Evolutionary conservation across 53 echinoderm and acorn worm species (phyloP).

Genomic region (Patiria pectinifera): DNA sequence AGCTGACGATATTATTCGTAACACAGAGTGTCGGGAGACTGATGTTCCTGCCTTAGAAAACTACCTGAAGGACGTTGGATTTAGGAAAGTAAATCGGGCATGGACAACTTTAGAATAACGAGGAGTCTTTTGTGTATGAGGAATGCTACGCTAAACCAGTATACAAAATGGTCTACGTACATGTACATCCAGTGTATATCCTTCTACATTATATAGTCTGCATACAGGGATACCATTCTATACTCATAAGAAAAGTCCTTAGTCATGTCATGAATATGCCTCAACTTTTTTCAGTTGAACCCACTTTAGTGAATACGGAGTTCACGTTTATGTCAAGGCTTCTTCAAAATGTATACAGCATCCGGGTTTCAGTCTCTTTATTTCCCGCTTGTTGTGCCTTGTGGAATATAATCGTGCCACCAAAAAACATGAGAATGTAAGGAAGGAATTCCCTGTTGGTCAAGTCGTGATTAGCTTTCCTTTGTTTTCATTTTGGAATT

Average conservation of each 20-base stretch:
- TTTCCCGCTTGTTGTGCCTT: slow-evolving; percentile 19
- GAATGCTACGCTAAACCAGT: not conserved
- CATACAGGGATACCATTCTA: not conserved
- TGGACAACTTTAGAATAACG: not conserved
- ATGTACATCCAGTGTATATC: no score
- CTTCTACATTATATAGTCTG: not conserved
- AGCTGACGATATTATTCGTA: slow-evolving; percentile 2
- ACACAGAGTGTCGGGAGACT: not conserved
- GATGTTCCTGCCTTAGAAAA: slow-evolving; percentile 26
- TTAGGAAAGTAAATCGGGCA: slow-evolving; percentile 54
- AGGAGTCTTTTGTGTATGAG: not conserved
- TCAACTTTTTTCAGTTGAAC: not conserved
- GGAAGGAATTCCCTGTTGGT: not conserved
- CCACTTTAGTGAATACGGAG: not conserved
- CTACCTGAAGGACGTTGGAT: slow-evolving; percentile 15
- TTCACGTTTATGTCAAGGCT: slow-evolving; percentile 23
- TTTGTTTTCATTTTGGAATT: no score
- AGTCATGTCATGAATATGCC: no score
- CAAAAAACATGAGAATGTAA: not conserved
- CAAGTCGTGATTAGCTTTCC: no score
- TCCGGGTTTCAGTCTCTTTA: not conserved
- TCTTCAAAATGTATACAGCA: not conserved
- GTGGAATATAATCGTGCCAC: not conserved
- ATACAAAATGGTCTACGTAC: not conserved
- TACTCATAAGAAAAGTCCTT: not conserved